These are phyloP conservation scores for Euzetes globulus DNA, from an alignment of 2,888 invertebrate species.

Conservation along the genomic window DNA sequence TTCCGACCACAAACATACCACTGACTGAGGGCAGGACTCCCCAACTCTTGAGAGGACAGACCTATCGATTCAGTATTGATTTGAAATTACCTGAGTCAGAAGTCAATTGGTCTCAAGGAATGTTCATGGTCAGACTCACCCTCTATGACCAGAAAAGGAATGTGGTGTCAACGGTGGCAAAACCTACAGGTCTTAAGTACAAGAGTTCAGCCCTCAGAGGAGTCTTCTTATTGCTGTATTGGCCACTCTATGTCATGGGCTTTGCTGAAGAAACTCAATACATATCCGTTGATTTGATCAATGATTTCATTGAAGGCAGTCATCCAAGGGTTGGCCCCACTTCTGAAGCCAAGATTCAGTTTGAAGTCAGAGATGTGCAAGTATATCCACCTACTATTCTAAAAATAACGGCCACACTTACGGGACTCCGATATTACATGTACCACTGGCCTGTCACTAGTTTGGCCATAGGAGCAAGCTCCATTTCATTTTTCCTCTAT, in stretches of 20 bases:
- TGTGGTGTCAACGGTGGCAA: not conserved
- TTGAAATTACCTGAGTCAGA: conserved; percentile 37
- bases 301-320: conserved; percentile 27
- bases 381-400: conserved; percentile 28
- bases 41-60: conserved; percentile 33
- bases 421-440: conserved; percentile 37
- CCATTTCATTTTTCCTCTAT: conserved; percentile 25
- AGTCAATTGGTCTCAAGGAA: conserved; percentile 37
- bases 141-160: conserved; percentile 29
- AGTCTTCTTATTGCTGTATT: conserved; percentile 27
- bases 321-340: not conserved
- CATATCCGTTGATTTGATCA: conserved; percentile 24
- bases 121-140: conserved; percentile 37
- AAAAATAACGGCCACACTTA: conserved; percentile 26
- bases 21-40: conserved; percentile 11
- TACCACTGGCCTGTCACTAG: conserved; percentile 30
- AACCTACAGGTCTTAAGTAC: conserved; percentile 34
- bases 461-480: conserved; percentile 18
- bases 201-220: conserved; percentile 28
- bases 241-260: conserved; percentile 31
- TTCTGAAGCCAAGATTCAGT: conserved; percentile 17
- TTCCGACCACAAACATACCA: conserved; percentile 10
- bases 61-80: conserved; percentile 32
- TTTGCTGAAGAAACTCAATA: conserved; percentile 30
- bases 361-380: conserved; percentile 36